Conservation (phyloP, 2,888 invertebrate species). For the Epinotia ramella region DNA sequence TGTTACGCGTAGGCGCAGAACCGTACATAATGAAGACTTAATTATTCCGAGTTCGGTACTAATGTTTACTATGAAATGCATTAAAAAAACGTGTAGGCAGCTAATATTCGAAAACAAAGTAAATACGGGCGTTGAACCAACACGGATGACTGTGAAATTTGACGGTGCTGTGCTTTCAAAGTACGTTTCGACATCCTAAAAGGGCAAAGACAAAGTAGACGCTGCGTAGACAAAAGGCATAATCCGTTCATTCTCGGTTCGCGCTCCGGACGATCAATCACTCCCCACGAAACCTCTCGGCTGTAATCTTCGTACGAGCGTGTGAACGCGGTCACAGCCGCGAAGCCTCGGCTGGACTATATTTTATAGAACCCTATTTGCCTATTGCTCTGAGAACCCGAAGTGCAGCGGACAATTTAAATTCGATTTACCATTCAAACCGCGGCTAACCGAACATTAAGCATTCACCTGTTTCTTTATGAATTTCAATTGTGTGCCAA, state of each 20-base stretch:
- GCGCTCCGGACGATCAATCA: constrained; percentile 78
- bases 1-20: constrained; percentile 46
- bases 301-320: constrained; percentile 73
- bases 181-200: constrained; percentile 36
- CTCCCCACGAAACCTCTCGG: constrained; percentile 69
- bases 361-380: constrained; percentile 70
- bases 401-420: constrained; percentile 44
- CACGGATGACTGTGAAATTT: constrained; percentile 20
- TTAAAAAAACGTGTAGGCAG: constrained; percentile 43
- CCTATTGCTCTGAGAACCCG: constrained; percentile 54
- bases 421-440: constrained; percentile 44
- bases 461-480: constrained; percentile 44
- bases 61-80: constrained; percentile 47
- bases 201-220: constrained; percentile 53
- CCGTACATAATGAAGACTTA: constrained; percentile 47
- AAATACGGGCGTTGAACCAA: constrained; percentile 38
- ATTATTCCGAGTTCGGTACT: constrained; percentile 48
- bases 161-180: constrained; percentile 21
- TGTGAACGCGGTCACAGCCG: constrained; percentile 79
- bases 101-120: constrained; percentile 27
- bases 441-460: constrained; percentile 28
- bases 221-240: constrained; percentile 65
- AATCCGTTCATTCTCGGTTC: constrained; percentile 67
- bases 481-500: constrained; percentile 42
- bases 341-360: constrained; percentile 63